These are phyloP conservation scores for Leptura quadrifasciata DNA, from an alignment of 2,888 invertebrate genomes.

Conservation along the genomic window DNA sequence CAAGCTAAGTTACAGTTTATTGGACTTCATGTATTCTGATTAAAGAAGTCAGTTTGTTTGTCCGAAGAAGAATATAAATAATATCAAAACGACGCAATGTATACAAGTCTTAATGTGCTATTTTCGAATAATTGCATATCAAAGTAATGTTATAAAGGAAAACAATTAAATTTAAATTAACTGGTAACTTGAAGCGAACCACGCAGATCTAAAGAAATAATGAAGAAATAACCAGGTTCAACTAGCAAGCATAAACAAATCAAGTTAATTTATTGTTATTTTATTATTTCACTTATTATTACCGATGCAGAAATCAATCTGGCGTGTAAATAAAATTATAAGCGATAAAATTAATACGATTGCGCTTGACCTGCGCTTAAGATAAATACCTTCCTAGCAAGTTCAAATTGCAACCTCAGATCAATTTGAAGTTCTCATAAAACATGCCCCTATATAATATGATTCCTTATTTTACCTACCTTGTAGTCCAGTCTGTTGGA, in stretches of 20 bases:
- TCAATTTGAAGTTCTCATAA: conserved; percentile 19
- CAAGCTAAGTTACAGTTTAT: no score
- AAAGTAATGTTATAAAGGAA: neutral
- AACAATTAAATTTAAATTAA: neutral
- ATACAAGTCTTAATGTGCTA: no score
- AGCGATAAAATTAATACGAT: conserved; percentile 20
- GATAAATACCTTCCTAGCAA: conserved; percentile 22
- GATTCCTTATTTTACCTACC: neutral
- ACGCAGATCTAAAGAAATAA: conserved; percentile 10
- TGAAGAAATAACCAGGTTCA: conserved; percentile 24
- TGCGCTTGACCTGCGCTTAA: conserved; percentile 16
- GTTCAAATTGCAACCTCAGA: conserved; percentile 25
- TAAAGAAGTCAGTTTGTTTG: no score
- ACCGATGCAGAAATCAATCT: conserved; percentile 36
- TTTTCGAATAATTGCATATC: neutral
- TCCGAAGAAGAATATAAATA: no score
- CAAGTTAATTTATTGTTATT: conserved; percentile 8
- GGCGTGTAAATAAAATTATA: conserved; percentile 24
- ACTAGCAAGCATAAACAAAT: conserved; percentile 3
- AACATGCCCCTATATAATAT: neutral
- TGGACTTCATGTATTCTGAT: no score
- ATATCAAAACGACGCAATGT: no score
- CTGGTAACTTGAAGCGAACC: neutral
- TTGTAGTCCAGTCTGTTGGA: neutral
- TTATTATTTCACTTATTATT: conserved; percentile 25